phyloP scores from a whole-genome alignment of 2,797 vertebrate genomes.

The Phrynocephalus forsythii region DNA sequence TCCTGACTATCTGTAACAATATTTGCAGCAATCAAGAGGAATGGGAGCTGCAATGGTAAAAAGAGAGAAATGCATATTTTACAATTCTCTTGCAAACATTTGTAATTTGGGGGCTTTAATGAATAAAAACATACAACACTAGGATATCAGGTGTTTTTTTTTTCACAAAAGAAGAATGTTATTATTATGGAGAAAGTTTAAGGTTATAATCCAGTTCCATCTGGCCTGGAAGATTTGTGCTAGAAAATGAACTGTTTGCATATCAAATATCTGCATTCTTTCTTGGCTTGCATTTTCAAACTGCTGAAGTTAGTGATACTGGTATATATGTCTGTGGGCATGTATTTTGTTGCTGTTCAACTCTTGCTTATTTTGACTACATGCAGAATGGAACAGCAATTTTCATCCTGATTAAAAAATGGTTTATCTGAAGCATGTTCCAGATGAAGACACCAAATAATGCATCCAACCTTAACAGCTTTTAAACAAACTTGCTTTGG shows the following conservation, averaged over 20 bases:
- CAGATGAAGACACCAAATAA: slow-evolving; percentile 9
- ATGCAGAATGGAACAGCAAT: neutral
- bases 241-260: neutral
- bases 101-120: neutral
- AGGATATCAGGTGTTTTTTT: neutral
- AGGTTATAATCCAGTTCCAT: neutral
- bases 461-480: neutral
- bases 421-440: neutral
- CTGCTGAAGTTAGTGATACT: neutral
- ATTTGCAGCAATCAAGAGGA: neutral
- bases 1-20: neutral
- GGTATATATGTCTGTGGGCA: neutral
- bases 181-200: neutral
- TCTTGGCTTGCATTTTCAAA: slow-evolving; percentile 5
- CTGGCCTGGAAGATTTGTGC: neutral
- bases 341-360: neutral
- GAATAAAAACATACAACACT: neutral
- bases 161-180: neutral
- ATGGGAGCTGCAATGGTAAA: neutral
- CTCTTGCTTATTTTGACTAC: neutral
- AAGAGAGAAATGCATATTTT: neutral
- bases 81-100: neutral
- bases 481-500: slow-evolving; percentile 17
- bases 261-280: neutral
- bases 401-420: neutral